Evolutionary conservation across 2,113 vertebrate species (phyloP), one percentile per base, ranked within the genome.

Genomic region (Alethe diademata): DNA sequence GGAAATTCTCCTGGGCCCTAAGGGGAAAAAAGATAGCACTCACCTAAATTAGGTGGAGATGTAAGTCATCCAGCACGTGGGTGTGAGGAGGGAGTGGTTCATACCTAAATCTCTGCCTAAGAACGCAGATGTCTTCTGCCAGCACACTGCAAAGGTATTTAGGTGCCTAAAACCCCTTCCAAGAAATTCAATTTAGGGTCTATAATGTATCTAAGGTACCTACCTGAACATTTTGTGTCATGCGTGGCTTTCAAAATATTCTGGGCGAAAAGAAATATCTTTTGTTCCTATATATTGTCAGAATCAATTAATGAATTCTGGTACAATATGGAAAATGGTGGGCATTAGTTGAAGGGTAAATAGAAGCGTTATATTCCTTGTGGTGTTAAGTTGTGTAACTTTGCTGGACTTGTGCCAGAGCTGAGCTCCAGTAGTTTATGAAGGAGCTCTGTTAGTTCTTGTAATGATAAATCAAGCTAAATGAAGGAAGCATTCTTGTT

Each of bases 391-490:
- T 82, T 92, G 73, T 71, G 65, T 28, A 93, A 76, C 38, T 79
- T 81, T 45, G 19, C 14, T 95, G 92, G 84, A 71, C 19, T 74
- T 73, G 28, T 73, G 91, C 92, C 92, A 96, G 61, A 62, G 19
- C 18, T 86, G 45, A 88, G 48, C 50, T 92, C 25, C 47, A 69
- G 70, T 64, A 88, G 60, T 72, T 92, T 48, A 61, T 86, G 91
- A 91, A 91, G 71, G 66, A 94, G 89, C 57, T 76, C 62, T 96
- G 84, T 92, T 94, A 93, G 57, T 73, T 96, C 92, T 95, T 94
- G 84, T 48, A 91, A 90, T 83, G 89, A 95, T 94, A 96, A 93
- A 94, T 96, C 92, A 90, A 78, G 28, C 24, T 74, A 95, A 92
- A 88, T 78, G 80, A 94, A 90, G 78, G 92, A 90, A 93, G 18